These are phyloP conservation scores for Hystrix brachyura DNA, from an alignment of 2,113 vertebrate genomes.

Conservation along the genomic window DNA sequence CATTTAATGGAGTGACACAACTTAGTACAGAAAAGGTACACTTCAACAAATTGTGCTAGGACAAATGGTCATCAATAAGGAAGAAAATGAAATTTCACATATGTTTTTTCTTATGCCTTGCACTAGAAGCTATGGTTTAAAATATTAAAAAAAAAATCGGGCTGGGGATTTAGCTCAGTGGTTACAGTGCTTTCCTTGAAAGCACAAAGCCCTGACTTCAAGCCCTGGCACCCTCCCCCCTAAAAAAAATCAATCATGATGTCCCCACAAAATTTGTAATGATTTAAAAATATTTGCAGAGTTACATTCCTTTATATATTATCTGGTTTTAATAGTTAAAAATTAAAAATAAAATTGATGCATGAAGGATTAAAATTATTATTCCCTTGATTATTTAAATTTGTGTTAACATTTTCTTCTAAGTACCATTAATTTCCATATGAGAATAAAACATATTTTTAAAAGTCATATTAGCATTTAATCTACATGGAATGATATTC, in stretches of 20 bases:
- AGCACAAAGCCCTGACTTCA: too few species aligned
- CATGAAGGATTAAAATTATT: background rate
- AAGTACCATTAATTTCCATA: background rate
- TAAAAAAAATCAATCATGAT: background rate
- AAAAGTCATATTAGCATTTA: background rate
- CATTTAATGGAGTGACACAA: background rate
- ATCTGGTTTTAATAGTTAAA: background rate
- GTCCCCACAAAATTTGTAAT: background rate
- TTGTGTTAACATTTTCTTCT: background rate
- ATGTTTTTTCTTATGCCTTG: background rate
- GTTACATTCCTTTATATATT: background rate
- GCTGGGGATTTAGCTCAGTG: too few species aligned
- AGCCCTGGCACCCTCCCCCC: too few species aligned
- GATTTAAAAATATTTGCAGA: background rate
- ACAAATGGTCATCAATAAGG: background rate
- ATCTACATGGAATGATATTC: background rate
- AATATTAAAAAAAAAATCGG: background rate
- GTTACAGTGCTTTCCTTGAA: too few species aligned
- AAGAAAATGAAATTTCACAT: background rate
- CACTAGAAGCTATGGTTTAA: background rate
- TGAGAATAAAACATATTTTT: background rate
- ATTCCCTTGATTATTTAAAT: background rate
- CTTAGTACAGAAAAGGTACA: background rate
- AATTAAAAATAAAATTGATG: background rate
- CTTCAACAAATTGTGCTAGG: background rate